A percentile compares a stretch with the other conserved stretches of the same genome.
Evolutionary conservation across 2,113 vertebrate species (phyloP).

Genomic region (Leptobrachium ailaonicum): DNA sequence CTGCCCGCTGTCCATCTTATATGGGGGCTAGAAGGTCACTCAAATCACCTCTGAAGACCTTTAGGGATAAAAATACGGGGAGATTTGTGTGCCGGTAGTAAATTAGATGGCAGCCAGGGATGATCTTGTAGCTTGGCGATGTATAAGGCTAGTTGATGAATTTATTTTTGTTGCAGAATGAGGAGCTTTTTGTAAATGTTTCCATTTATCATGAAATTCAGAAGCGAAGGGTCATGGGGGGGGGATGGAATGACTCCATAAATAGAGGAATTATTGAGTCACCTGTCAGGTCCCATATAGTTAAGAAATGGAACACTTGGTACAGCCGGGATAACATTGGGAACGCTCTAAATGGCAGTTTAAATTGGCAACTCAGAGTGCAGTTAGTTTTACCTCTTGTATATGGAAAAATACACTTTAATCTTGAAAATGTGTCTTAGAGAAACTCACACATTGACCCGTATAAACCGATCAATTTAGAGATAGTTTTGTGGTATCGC

Average conservation of each 20-base stretch:
- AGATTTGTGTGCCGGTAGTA: constrained; percentile 30
- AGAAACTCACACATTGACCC: too few relatives aligned
- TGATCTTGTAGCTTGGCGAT: constrained; percentile 36
- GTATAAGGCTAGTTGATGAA: constrained; percentile 38
- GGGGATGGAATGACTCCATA: constrained; percentile 41
- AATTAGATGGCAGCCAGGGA: constrained; percentile 42
- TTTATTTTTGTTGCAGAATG: constrained; percentile 39
- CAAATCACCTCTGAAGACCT: constrained; percentile 39
- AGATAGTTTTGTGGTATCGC: too few relatives aligned
- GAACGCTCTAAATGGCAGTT: constrained; percentile 24
- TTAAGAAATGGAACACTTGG: constrained; percentile 30
- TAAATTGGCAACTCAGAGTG: constrained; percentile 19
- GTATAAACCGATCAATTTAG: too few relatives aligned
- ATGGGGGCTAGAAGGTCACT: constrained; percentile 30
- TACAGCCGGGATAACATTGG: constrained; percentile 14
- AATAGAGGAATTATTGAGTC: constrained; percentile 39
- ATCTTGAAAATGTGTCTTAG: too few relatives aligned
- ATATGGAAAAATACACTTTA: neutral
- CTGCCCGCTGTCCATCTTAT: constrained; percentile 45
- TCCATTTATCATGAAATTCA: constrained; percentile 39
- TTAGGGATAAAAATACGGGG: constrained; percentile 40
- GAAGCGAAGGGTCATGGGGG: constrained; percentile 6
- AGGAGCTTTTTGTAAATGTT: constrained; percentile 9
- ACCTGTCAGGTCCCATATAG: constrained; percentile 26
- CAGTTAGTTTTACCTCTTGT: constrained; percentile 6